Conservation (phyloP, 2,888 invertebrate species). For the Chromoteleia sp. region DNA sequence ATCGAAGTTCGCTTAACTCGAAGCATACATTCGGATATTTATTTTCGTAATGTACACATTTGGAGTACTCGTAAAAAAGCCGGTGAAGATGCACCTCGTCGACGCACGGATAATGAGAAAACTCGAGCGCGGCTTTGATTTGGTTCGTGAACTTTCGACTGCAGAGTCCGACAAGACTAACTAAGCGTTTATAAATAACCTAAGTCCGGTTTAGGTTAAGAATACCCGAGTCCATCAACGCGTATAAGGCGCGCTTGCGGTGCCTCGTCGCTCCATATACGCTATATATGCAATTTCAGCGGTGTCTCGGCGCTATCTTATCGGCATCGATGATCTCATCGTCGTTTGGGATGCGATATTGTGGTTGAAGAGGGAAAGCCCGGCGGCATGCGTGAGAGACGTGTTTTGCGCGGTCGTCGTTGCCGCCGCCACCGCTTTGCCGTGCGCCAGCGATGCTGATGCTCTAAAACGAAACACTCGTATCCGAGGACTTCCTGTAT, state of each 20-base stretch:
- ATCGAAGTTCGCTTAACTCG: too few relatives aligned
- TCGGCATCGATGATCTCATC: slow-evolving; percentile 75
- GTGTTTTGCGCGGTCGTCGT: slow-evolving; percentile 47
- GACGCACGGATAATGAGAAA: slow-evolving; percentile 17
- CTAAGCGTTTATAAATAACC: slow-evolving; percentile 57
- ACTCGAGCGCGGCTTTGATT: slow-evolving; percentile 23
- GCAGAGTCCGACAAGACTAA: slow-evolving; percentile 41
- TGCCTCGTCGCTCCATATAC: slow-evolving; percentile 70
- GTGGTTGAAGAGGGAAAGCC: slow-evolving; percentile 37
- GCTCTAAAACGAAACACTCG: slow-evolving; percentile 81
- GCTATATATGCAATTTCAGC: slow-evolving; percentile 71
- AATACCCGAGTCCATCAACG: slow-evolving; percentile 64
- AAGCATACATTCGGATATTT: too few relatives aligned
- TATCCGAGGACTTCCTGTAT: slow-evolving; percentile 82
- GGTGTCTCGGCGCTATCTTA: slow-evolving; percentile 75
- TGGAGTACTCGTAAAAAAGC: neutral
- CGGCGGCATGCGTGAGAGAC: slow-evolving; percentile 65
- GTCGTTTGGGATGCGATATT: slow-evolving; percentile 72
- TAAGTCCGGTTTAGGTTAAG: slow-evolving; percentile 66
- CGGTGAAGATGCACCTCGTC: slow-evolving; percentile 1
- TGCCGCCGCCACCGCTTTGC: slow-evolving; percentile 38
- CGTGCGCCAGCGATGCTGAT: slow-evolving; percentile 49
- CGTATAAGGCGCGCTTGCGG: slow-evolving; percentile 68
- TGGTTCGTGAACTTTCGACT: slow-evolving; percentile 38
- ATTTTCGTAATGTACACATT: neutral